Evolutionary conservation across 1,140 invertebrate species (phyloP).

Genomic region (Euura lappo): DNA sequence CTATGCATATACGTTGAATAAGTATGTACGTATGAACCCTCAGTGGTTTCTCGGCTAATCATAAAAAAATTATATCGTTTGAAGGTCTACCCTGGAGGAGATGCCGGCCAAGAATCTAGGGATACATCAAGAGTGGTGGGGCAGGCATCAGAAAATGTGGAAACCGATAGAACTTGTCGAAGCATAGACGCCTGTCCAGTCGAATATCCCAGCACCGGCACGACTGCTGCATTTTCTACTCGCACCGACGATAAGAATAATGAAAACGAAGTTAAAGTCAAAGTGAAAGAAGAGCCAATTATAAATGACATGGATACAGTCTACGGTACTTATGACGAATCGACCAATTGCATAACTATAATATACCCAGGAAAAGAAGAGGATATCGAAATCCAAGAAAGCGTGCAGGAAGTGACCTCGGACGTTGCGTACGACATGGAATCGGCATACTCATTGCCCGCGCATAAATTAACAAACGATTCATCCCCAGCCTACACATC

Average conservation of each 20-base stretch:
- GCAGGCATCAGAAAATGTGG: slow-evolving; percentile 79
- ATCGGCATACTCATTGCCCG: slow-evolving; percentile 23
- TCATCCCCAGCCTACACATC: slow-evolving; percentile 40
- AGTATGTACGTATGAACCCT: slow-evolving; percentile 15
- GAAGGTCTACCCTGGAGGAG: slow-evolving; percentile 31
- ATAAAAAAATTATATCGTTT: background rate
- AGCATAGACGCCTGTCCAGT: slow-evolving; percentile 27
- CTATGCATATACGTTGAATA: slow-evolving; percentile 28
- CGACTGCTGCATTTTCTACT: slow-evolving; percentile 8
- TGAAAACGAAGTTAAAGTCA: slow-evolving; percentile 54
- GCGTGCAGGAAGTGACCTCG: slow-evolving; percentile 46
- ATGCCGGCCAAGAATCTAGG: slow-evolving; percentile 41
- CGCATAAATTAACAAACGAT: slow-evolving; percentile 27
- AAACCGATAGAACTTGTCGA: slow-evolving; percentile 70
- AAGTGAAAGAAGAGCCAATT: slow-evolving; percentile 52
- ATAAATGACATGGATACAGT: slow-evolving; percentile 53
- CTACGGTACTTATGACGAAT: slow-evolving; percentile 74
- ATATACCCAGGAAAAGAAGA: slow-evolving; percentile 70
- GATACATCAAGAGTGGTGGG: slow-evolving; percentile 72
- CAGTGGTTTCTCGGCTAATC: slow-evolving; percentile 23
- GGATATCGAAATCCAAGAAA: slow-evolving; percentile 48
- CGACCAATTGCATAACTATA: slow-evolving; percentile 74
- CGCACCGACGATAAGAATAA: slow-evolving; percentile 21
- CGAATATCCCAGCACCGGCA: slow-evolving; percentile 9
- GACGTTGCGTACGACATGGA: slow-evolving; percentile 23